A percentile compares a stretch with the other conserved stretches of the same genome.
Evolutionary conservation across 2,797 vertebrate genomes (phyloP).

Genomic region (Taeniopygia guttata): DNA sequence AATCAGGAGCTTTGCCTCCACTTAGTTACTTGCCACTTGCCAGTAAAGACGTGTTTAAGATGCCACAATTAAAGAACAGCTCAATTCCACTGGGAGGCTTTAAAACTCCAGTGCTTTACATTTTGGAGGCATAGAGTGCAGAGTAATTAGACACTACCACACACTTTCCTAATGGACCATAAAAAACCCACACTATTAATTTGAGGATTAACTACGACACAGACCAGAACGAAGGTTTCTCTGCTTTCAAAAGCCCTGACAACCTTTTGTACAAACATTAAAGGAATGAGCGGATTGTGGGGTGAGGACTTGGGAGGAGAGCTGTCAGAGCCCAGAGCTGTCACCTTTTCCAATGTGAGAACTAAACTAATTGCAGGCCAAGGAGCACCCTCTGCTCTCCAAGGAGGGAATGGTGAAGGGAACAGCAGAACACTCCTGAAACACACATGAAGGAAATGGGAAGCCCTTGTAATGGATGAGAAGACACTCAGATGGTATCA

Average conservation of each 20-base stretch:
- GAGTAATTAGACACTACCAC: constrained; percentile 53
- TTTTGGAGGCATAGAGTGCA: constrained; percentile 23
- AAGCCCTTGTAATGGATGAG: constrained; percentile 20
- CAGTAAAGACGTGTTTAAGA: background rate
- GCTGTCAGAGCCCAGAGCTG: background rate
- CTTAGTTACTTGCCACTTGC: background rate
- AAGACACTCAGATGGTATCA: constrained; percentile 34
- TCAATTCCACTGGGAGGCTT: constrained; percentile 21
- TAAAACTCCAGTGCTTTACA: constrained; percentile 25
- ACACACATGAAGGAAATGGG: background rate
- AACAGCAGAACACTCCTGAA: background rate
- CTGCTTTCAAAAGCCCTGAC: constrained; percentile 26
- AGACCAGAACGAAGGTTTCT: background rate
- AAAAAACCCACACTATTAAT: constrained; percentile 54
- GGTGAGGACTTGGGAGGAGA: background rate
- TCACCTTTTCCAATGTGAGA: constrained; percentile 1
- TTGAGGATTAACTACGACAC: constrained; percentile 38
- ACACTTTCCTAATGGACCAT: constrained; percentile 53
- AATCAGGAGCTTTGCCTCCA: constrained; percentile 14
- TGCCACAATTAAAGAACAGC: constrained; percentile 21
- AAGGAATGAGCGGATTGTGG: background rate
- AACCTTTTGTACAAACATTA: constrained; percentile 5
- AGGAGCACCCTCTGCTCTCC: background rate
- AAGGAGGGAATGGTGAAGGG: background rate
- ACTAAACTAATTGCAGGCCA: constrained; percentile 6